These are phyloP conservation scores for Kryptolebias ocellatus DNA, from an alignment of 2,797 vertebrate genomes.

Conservation along the genomic window DNA sequence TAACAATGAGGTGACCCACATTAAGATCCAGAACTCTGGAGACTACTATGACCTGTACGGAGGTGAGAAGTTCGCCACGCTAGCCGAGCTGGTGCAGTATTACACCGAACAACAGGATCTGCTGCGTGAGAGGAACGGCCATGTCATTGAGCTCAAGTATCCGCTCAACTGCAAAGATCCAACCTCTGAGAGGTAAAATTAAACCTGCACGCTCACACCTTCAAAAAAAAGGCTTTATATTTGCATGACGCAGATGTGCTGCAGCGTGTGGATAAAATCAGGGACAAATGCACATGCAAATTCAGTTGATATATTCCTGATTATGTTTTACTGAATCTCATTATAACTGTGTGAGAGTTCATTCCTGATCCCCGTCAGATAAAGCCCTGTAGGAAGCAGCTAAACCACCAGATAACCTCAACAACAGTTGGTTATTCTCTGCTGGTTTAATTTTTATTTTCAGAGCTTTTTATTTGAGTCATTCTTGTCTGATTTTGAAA, in stretches of 20 bases:
- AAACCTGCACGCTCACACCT: constrained; percentile 10
- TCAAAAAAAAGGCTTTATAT: constrained; percentile 2
- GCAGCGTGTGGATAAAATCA: neutral
- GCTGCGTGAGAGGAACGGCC: constrained; percentile 88
- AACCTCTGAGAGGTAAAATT: constrained; percentile 85
- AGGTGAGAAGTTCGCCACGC: constrained; percentile 90
- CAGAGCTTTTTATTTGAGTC: constrained; percentile 1
- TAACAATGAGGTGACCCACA: constrained; percentile 90
- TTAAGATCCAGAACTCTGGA: constrained; percentile 92
- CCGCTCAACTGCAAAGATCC: constrained; percentile 93
- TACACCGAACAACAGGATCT: constrained; percentile 90
- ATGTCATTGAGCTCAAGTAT: constrained; percentile 90
- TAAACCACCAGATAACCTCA: constrained; percentile 32
- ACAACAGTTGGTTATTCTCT: neutral
- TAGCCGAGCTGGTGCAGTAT: constrained; percentile 90
- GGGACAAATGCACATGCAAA: neutral
- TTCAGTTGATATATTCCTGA: neutral
- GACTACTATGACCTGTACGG: constrained; percentile 91
- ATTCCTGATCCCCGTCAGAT: constrained; percentile 6
- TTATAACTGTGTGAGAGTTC: constrained; percentile 4
- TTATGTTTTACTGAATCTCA: constrained; percentile 4
- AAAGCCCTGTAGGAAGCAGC: constrained; percentile 20
- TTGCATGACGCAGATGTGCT: constrained; percentile 1
- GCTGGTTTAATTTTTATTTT: constrained; percentile 7
- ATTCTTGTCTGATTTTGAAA: neutral